Percentiles rank a stretch among this genome's conserved stretches.
Evolutionary conservation across 1,140 invertebrate genomes (phyloP).

Genomic region (Chionoecetes opilio): DNA sequence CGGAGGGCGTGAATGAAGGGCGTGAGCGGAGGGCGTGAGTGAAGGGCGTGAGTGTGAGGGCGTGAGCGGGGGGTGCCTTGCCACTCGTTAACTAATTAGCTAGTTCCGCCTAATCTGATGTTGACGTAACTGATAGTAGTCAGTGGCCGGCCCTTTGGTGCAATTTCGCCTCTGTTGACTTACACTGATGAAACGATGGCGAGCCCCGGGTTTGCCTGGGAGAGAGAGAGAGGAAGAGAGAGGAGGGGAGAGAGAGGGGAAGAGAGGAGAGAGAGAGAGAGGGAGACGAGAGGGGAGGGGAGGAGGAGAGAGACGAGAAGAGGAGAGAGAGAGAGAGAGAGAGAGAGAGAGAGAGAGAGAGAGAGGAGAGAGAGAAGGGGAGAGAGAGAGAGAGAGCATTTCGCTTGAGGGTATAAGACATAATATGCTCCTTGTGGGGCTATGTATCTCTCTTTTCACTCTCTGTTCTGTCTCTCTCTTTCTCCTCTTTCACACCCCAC

Average conservation of each 20-base stretch:
- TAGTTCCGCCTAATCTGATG: slow-evolving; percentile 52
- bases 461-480: no score
- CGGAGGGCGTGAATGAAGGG: no score
- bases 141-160: background rate
- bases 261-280: background rate
- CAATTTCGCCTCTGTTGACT: slow-evolving; percentile 28
- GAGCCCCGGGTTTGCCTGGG: slow-evolving; percentile 35
- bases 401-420: slow-evolving; percentile 32
- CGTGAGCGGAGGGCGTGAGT: no score
- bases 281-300: background rate
- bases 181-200: slow-evolving; percentile 49
- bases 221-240: background rate
- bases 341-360: background rate
- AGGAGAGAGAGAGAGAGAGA: background rate
- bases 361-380: no score
- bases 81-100: slow-evolving; percentile 61
- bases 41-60: slow-evolving; percentile 32
- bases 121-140: slow-evolving; percentile 51
- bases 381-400: background rate
- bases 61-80: slow-evolving; percentile 47
- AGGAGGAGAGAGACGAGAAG: no score
- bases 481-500: no score
- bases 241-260: no score
- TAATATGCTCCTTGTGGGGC: background rate
- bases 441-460: no score